Conservation (phyloP, 2,797 vertebrate genomes). For the Mus minutoides region DNA sequence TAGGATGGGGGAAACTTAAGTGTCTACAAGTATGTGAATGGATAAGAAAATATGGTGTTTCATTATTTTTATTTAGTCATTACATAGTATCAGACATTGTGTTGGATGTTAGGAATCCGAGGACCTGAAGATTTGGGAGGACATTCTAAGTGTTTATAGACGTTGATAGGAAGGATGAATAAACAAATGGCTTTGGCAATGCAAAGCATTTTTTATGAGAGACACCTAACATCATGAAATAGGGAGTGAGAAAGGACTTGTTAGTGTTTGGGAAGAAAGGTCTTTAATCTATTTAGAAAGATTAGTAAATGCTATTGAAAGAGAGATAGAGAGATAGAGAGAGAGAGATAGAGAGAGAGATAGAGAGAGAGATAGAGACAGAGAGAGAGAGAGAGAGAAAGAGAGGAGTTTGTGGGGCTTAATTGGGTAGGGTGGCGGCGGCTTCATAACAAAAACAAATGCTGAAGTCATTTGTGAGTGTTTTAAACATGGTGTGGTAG, state of each 20-base stretch:
- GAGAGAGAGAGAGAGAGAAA: no score
- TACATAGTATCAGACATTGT: neutral
- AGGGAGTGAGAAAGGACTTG: neutral
- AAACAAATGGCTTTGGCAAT: neutral
- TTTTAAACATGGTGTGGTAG: constrained; percentile 4
- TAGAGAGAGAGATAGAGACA: no score
- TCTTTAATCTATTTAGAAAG: neutral
- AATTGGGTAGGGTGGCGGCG: neutral
- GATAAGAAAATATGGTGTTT: neutral
- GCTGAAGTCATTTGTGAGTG: neutral
- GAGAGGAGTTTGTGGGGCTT: no score
- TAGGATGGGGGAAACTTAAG: neutral
- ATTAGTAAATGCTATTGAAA: neutral
- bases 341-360: no score
- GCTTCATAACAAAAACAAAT: neutral
- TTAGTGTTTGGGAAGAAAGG: neutral
- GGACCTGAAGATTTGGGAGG: neutral
- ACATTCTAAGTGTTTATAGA: neutral
- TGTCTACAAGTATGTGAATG: neutral
- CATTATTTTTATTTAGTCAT: neutral
- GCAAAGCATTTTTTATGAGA: neutral
- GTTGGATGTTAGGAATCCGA: neutral
- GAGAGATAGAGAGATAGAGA: no score
- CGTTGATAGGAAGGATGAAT: neutral
- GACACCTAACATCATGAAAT: neutral